Evolutionary conservation across 1,140 invertebrate genomes (phyloP).

Genomic region (Drosophila bocki): DNA sequence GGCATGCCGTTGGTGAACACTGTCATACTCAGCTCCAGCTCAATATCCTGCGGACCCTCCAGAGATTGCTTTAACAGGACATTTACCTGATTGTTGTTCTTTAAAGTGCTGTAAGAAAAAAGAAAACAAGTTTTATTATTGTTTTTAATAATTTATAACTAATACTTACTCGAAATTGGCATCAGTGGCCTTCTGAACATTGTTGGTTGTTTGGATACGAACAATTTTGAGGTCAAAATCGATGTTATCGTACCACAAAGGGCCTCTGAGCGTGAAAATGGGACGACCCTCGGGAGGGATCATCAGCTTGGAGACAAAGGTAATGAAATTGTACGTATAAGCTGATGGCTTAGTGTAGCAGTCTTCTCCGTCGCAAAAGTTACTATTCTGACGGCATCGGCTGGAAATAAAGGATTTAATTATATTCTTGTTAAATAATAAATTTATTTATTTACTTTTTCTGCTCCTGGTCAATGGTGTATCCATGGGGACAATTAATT

Average conservation of each 20-base stretch:
- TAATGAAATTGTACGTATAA: constrained; percentile 96
- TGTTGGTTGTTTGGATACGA: constrained; percentile 86
- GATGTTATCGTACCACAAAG: constrained; percentile 88
- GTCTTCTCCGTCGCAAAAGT: constrained; percentile 89
- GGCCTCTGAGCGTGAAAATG: constrained; percentile 95
- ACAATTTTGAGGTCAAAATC: constrained; percentile 74
- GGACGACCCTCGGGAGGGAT: constrained; percentile 88
- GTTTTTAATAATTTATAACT: neutral
- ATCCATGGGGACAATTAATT: constrained; percentile 94
- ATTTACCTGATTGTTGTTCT: constrained; percentile 89
- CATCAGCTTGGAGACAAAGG: constrained; percentile 93
- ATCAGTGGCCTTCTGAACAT: constrained; percentile 88
- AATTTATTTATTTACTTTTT: constrained; percentile 89
- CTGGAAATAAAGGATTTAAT: constrained; percentile 85
- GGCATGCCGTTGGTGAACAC: constrained; percentile 90
- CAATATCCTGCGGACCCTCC: constrained; percentile 94
- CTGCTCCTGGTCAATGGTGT: constrained; percentile 89
- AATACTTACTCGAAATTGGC: constrained; percentile 88
- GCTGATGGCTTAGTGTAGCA: constrained; percentile 92
- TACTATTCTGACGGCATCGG: constrained; percentile 91
- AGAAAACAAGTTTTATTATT: too few species aligned
- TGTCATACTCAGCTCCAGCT: constrained; percentile 94
- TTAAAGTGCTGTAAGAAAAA: constrained; percentile 85
- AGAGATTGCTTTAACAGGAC: constrained; percentile 90
- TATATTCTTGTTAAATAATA: neutral